Percentiles rank a stretch among this genome's conserved stretches.
Conservation (phyloP, 2,113 vertebrate species). For the Terrapene triunguis region DNA sequence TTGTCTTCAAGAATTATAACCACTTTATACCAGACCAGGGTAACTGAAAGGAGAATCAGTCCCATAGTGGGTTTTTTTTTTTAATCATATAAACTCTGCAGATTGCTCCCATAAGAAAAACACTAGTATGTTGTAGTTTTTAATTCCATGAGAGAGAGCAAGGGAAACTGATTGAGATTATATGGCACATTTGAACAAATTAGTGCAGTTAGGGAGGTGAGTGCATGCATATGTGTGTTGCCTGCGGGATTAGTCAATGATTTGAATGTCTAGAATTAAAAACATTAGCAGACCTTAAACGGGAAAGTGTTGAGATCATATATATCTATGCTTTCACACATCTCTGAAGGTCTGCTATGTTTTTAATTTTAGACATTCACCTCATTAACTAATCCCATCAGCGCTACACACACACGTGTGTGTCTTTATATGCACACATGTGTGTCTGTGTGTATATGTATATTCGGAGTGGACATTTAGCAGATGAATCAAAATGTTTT, state of each 20-base stretch:
- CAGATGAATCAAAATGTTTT: neutral
- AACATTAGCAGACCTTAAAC: neutral
- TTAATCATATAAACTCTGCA: neutral
- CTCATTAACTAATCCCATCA: neutral
- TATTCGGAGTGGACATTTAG: constrained; percentile 1
- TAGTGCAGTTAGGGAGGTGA: neutral
- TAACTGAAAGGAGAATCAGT: neutral
- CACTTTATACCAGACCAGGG: neutral
- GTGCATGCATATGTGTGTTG: neutral
- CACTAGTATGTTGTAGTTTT: neutral
- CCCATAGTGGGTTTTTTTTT: neutral
- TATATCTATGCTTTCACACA: neutral
- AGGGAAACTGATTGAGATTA: neutral
- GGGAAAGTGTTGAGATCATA: neutral
- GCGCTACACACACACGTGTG: neutral
- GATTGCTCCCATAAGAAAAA: neutral
- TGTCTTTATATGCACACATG: neutral
- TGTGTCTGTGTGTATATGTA: neutral
- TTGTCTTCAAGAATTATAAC: neutral
- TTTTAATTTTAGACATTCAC: neutral
- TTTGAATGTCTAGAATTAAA: constrained; percentile 30
- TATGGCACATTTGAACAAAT: neutral
- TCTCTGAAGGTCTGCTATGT: neutral
- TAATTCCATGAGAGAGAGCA: neutral
- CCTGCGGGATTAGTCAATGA: neutral